Evolutionary conservation across 2,113 vertebrate genomes (phyloP), one percentile per base, ranked within the genome.

Genomic region (Sinosuthora webbiana): DNA sequence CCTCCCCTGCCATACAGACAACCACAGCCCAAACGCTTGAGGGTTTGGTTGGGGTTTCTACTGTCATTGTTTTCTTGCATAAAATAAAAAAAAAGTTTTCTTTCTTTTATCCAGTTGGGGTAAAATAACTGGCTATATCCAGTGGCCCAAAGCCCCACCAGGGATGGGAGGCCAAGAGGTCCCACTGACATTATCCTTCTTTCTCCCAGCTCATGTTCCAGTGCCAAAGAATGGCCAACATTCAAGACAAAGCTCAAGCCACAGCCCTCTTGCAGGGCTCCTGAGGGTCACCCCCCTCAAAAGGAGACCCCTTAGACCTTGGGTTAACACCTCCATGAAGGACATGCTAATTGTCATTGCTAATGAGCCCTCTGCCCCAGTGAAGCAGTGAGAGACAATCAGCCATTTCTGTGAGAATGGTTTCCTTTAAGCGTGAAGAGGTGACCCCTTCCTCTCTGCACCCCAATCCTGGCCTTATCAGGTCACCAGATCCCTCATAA

Each of bases 151-250:
- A 60, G 23, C 4, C 19, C 33, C 22, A 35, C 1, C 19, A 52
- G 30, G 21, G 28, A 42, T 4, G 7, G 7, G 20, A 80, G n/a
- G 41, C 55, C 45, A 73, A 81, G 18, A 80, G 8, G 6, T 24
- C 6, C 33, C 3, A 0, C 2, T 20, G 52, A 33, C 37, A 92
- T 11, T 50, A 42, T 42, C 56, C 16, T 6, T 83, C 19, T 31
- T 39, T 64, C 71, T 79, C 80, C 49, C 33, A 10, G 5, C 31
- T 65, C 30, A 4, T 6, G 21, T 13, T 35, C 22, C 88, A 64
- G 53, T 0, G 0, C 13, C 50, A 33, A 59, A 67, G 20, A 76
- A 19, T 6, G 23, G 21, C 18, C 77, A 74, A 31, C 0, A 0
- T 20, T 52, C 44, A 83, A 33, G 33, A 55, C 3, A 16, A 80